Percentiles rank a stretch among this genome's conserved stretches.
Conservation (phyloP, 2,888 invertebrate species). For the Clunio marinus region DNA sequence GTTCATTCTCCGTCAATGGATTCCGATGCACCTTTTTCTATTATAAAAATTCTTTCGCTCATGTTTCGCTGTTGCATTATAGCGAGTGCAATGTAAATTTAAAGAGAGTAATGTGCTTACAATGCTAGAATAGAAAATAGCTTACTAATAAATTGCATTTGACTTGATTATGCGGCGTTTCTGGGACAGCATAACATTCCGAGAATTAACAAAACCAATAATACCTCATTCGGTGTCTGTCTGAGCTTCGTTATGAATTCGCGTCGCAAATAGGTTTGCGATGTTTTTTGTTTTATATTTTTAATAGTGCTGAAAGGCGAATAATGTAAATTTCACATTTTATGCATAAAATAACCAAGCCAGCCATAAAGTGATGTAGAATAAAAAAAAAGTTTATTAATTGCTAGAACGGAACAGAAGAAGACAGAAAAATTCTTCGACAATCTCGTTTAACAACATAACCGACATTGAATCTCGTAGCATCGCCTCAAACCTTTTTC, state of each 20-base stretch:
- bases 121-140: not conserved
- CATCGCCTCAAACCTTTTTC: not conserved
- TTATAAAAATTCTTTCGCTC: not conserved
- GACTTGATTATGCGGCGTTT: conserved; percentile 4
- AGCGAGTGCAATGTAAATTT: not conserved
- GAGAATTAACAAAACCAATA: not conserved
- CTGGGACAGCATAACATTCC: not conserved
- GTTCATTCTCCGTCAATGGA: not conserved
- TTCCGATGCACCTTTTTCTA: not conserved
- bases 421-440: not conserved
- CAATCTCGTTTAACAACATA: not conserved
- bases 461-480: not conserved
- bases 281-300: too few relatives aligned
- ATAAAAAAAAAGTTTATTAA: conserved; percentile 29
- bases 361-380: too few relatives aligned
- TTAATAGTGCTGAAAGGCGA: too few relatives aligned
- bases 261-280: not conserved
- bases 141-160: conserved; percentile 6
- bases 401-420: conserved; percentile 12
- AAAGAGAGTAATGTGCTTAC: conserved; percentile 2
- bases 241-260: too few relatives aligned
- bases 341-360: not conserved
- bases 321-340: not conserved
- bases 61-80: not conserved
- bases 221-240: too few relatives aligned